Base-by-base conservation (phyloP, 1,140 invertebrate species). In the Drosophila watanabei region DNA sequence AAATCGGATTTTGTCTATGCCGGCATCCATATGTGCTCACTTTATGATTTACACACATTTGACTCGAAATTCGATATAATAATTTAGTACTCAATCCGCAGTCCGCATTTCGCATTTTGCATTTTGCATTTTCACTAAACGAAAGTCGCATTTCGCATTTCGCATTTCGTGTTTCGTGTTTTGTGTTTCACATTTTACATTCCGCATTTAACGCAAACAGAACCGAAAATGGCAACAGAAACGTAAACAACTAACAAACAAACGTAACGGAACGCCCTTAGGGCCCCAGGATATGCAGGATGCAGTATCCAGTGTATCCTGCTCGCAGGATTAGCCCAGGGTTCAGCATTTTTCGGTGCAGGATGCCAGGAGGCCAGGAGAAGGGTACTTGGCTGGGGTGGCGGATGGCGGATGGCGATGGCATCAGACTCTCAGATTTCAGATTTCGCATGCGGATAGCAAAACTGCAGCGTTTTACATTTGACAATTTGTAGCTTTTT, bases 11-110 rank as follows among this genome's bases (percentile, higher is more conserved):
- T 75, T 41, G 65, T 66, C 62, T 65, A 59, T 80, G 72, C 41
- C 62, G 18, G 20, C 48, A 48, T 45, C 70, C 70, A 61, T 62
- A 46, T 61, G 28, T 49, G 62, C 63, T 45, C 60, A 58, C 70
- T 82, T 80, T 80, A 86, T 83, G 84, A 87, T 87, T 88, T 87
- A 87, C 84, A 87, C 84, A 83, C 63, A 57, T 70, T 64, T 43
- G 51, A 75, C 64, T 57, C 43, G 75, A 62, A 66, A 63, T 66
- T 66, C 61, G 63, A 66, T 66, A 66, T 66, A 66, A 66, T 75
- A 75, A 75, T 75, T 75, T 75, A 75, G 58, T 75, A 61, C 56
- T 64, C 71, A 62, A 75, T 75, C 51, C 59, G 72, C 72, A 75
- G 52, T 75, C 59, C 51, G 72, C 70, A 48, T 41, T 75, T 24